Evolutionary conservation across 1,140 invertebrate species (phyloP).

Genomic region (Zaprionus davidi): DNA sequence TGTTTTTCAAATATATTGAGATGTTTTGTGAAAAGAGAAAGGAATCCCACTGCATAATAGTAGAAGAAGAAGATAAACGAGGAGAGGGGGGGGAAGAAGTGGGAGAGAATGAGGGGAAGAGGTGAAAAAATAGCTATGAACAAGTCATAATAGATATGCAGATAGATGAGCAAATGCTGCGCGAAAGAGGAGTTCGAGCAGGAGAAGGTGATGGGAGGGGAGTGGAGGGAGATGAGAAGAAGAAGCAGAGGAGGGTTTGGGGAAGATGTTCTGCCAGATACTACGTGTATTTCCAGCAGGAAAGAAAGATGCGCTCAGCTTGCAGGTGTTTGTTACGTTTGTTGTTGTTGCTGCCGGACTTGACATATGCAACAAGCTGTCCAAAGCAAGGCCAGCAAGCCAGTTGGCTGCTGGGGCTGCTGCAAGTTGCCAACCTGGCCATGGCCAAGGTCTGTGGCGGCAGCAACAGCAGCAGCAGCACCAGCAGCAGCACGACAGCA

Average conservation of each 20-base stretch:
- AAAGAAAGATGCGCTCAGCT: constrained; percentile 21
- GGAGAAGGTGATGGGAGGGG: neutral
- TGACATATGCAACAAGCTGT: constrained; percentile 51
- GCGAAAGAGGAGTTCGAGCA: neutral
- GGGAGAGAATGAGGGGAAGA: neutral
- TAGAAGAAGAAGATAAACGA: neutral
- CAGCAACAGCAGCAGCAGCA: too few relatives aligned
- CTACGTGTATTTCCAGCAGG: constrained; percentile 5
- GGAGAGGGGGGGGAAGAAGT: neutral
- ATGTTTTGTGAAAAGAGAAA: constrained; percentile 13
- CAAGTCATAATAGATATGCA: constrained; percentile 35
- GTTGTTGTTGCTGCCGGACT: constrained; percentile 34
- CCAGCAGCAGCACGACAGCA: constrained; percentile 24
- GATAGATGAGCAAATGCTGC: constrained; percentile 15
- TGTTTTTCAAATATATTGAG: constrained; percentile 25
- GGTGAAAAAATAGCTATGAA: neutral
- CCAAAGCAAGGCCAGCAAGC: constrained; percentile 47
- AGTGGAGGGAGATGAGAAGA: neutral
- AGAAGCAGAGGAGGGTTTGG: neutral
- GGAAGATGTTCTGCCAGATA: neutral
- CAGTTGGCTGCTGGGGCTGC: neutral
- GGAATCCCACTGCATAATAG: neutral
- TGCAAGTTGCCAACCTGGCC: constrained; percentile 26
- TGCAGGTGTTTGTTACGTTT: constrained; percentile 40
- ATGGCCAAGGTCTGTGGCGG: constrained; percentile 45